Percentiles rank a stretch among this genome's conserved stretches.
Conservation (phyloP, 1,140 invertebrate genomes). For the Trissolcus basalis region DNA sequence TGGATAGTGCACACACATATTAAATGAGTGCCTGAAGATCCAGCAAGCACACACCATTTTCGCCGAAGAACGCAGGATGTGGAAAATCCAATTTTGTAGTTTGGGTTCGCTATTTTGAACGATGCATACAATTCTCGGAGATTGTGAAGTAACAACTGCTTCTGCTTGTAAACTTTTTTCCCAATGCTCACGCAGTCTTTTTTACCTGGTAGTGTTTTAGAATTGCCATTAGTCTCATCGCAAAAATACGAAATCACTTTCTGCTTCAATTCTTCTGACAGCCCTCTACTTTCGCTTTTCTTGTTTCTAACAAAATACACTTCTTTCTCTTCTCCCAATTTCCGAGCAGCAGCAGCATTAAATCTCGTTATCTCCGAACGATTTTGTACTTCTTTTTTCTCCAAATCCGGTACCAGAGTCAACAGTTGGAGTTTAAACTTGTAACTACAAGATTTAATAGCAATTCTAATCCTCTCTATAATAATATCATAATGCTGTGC, state of each 20-base stretch:
- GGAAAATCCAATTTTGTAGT: conserved; percentile 25
- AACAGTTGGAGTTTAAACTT: conserved; percentile 10
- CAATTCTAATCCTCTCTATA: conserved; percentile 4
- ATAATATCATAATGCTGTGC: conserved; percentile 8
- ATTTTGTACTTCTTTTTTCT: conserved; percentile 3
- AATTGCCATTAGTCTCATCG: conserved; percentile 30
- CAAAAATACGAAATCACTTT: conserved; percentile 14
- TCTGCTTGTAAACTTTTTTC: conserved; percentile 19
- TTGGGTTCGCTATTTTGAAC: conserved; percentile 23
- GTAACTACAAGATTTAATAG: conserved; percentile 2
- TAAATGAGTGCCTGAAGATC: conserved; percentile 35
- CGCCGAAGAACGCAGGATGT: conserved; percentile 33
- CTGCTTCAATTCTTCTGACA: conserved; percentile 15
- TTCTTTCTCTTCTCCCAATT: conserved; percentile 15
- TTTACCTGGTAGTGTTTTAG: conserved; percentile 24
- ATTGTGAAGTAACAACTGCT: conserved; percentile 15
- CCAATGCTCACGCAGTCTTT: conserved; percentile 26
- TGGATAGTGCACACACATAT: too few relatives aligned
- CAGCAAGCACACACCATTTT: conserved; percentile 41
- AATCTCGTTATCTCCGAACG: conserved; percentile 2
- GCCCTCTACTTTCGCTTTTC: conserved; percentile 2
- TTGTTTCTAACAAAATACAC: conserved; percentile 7
- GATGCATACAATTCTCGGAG: conserved; percentile 34
- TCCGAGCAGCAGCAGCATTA: conserved; percentile 10
- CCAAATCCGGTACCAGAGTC: conserved; percentile 13